phyloP scores from a whole-genome alignment of 2,888 invertebrate genomes.

The Deilephila elpenor region DNA sequence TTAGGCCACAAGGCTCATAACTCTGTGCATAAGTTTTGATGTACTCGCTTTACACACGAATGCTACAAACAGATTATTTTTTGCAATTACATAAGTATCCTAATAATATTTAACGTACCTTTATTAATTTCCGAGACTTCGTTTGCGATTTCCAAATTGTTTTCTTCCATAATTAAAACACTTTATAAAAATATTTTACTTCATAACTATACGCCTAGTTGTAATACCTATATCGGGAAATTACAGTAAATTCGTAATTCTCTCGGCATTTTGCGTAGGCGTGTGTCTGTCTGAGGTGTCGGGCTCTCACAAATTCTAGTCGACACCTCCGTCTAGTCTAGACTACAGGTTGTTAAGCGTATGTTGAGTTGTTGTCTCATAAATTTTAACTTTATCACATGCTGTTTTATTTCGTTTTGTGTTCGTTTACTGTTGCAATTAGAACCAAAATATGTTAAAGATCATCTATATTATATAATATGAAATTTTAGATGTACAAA shows the following conservation, averaged over 20 bases:
- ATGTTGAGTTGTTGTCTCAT: slow-evolving; percentile 13
- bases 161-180: slow-evolving; percentile 16
- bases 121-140: neutral
- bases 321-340: slow-evolving; percentile 44
- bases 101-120: neutral
- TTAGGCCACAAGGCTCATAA: neutral
- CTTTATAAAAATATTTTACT: neutral
- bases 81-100: neutral
- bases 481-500: neutral
- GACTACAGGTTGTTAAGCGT: slow-evolving; percentile 33
- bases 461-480: neutral
- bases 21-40: neutral
- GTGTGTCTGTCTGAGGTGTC: slow-evolving; percentile 35
- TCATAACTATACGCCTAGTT: neutral
- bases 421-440: neutral
- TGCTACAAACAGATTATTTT: neutral
- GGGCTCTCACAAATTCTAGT: slow-evolving; percentile 41
- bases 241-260: neutral
- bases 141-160: slow-evolving; percentile 6
- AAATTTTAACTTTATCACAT: slow-evolving; percentile 21
- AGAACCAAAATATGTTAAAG: neutral
- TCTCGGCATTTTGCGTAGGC: slow-evolving; percentile 10
- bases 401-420: neutral
- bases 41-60: neutral
- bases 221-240: neutral